These are phyloP conservation scores for Nasonia vitripennis DNA, from an alignment of 1,140 invertebrate genomes.

Conservation along the genomic window DNA sequence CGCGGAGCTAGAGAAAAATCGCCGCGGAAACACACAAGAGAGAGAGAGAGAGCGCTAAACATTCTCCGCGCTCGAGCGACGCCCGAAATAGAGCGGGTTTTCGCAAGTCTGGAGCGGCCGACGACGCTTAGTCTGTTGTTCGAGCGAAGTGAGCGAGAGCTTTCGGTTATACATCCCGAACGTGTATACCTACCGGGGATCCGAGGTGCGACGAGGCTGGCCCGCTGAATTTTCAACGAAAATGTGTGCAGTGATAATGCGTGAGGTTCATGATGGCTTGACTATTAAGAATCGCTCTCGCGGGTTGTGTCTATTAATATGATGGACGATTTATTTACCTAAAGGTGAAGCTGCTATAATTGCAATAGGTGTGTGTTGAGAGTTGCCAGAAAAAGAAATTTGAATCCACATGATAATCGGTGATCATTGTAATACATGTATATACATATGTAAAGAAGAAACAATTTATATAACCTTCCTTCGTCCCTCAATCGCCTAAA, in stretches of 20 bases:
- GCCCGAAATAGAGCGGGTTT: constrained; percentile 42
- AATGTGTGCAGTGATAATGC: no score
- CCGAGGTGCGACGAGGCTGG: no score
- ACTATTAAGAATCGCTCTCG: not conserved
- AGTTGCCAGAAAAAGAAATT: not conserved
- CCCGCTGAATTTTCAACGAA: no score
- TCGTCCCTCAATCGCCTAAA: not conserved
- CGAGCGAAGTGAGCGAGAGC: not conserved
- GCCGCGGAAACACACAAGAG: constrained; percentile 2
- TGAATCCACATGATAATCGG: not conserved
- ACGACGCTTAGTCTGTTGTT: not conserved
- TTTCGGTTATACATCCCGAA: no score
- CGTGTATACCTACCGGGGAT: no score
- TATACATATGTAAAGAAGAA: not conserved
- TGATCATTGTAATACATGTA: no score
- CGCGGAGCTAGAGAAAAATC: constrained; percentile 37
- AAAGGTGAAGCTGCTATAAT: not conserved
- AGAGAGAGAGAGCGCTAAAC: constrained; percentile 6
- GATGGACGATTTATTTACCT: not conserved
- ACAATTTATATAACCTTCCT: not conserved
- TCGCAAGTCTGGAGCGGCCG: not conserved
- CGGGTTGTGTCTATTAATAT: not conserved
- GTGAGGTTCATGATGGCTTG: no score
- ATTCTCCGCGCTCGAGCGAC: constrained; percentile 38
- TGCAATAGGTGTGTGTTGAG: not conserved